Conservation (phyloP, 2,888 invertebrate species). For the Galerucella nymphaeae region DNA sequence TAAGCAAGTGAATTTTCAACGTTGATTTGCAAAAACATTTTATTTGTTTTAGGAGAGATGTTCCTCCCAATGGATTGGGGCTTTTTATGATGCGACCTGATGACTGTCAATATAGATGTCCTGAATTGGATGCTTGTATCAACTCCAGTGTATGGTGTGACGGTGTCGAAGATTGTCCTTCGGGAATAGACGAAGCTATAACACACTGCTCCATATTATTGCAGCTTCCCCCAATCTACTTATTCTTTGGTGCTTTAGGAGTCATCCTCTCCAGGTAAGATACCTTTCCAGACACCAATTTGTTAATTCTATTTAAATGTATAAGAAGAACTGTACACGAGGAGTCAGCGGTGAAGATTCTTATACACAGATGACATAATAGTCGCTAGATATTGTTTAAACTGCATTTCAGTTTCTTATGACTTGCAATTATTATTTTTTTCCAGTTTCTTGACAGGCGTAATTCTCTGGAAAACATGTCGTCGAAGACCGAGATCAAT, state of each 20-base stretch:
- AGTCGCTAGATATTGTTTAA: too few species aligned
- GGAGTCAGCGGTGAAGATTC: too few species aligned
- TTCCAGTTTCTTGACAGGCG: conserved; percentile 52
- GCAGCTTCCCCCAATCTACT: conserved; percentile 80
- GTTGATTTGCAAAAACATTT: background rate
- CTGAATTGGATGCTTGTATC: conserved; percentile 85
- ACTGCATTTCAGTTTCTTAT: too few species aligned
- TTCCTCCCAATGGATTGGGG: conserved; percentile 69
- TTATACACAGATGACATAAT: too few species aligned
- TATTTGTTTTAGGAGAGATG: conserved; percentile 65
- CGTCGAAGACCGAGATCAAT: conserved; percentile 79
- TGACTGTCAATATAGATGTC: conserved; percentile 81
- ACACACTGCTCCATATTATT: conserved; percentile 83
- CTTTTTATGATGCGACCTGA: conserved; percentile 70
- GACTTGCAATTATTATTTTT: too few species aligned
- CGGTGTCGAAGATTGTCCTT: conserved; percentile 81
- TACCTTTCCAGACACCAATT: background rate
- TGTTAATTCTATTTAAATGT: too few species aligned
- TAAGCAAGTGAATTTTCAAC: conserved; percentile 50
- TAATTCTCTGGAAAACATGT: conserved; percentile 60
- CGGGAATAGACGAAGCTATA: conserved; percentile 82
- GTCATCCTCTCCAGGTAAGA: conserved; percentile 58
- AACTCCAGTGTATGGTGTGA: conserved; percentile 85
- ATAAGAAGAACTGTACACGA: too few species aligned
- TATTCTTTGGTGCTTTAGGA: conserved; percentile 67